Evolutionary conservation across 2,113 vertebrate species (phyloP).

Genomic region (Azemiops feae): DNA sequence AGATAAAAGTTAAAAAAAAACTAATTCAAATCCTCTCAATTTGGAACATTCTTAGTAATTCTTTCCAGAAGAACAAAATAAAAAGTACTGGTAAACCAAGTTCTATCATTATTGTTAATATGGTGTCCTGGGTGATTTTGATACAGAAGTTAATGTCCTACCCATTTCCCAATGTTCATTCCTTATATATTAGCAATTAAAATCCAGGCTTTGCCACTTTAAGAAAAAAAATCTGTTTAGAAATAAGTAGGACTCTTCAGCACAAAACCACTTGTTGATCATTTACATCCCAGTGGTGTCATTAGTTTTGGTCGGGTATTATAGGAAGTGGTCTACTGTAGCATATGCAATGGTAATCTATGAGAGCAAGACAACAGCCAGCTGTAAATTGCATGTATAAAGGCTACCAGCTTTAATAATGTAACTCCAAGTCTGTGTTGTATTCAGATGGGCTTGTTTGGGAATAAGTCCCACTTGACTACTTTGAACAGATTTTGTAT

Average conservation of each 20-base stretch:
- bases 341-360: neutral
- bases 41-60: neutral
- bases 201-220: neutral
- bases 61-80: neutral
- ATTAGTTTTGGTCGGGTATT: neutral
- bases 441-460: neutral
- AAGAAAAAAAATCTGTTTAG: neutral
- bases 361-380: neutral
- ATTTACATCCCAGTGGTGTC: neutral
- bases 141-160: neutral
- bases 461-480: neutral
- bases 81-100: neutral
- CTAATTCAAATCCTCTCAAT: neutral
- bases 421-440: neutral
- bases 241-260: neutral
- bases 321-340: neutral
- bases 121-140: neutral
- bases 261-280: neutral
- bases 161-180: neutral
- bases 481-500: neutral
- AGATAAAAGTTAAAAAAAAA: neutral
- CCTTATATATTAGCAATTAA: neutral
- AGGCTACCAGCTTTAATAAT: neutral
- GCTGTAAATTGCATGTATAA: neutral
- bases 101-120: neutral